Percentiles rank a stretch among this genome's conserved stretches.
These are phyloP conservation scores for Lathamus discolor DNA, from an alignment of 2,113 vertebrate genomes.

Conservation along the genomic window DNA sequence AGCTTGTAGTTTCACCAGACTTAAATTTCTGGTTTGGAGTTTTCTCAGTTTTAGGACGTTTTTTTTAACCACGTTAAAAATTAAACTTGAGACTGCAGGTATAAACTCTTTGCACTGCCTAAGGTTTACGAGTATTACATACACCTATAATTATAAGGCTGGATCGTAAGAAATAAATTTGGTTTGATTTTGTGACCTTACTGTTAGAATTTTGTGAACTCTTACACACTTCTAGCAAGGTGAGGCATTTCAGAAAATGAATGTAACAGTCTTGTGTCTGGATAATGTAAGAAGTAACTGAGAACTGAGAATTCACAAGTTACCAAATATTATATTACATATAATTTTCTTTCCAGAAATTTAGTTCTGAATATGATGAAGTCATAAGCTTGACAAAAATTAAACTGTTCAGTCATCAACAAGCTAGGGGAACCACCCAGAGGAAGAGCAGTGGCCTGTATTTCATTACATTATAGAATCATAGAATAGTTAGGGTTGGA, in stretches of 20 bases:
- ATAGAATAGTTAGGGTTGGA: too few species aligned
- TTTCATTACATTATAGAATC: neutral
- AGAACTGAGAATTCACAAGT: neutral
- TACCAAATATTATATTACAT: neutral
- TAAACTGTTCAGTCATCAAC: neutral
- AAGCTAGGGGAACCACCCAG: neutral
- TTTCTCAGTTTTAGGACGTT: neutral
- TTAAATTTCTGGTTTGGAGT: neutral
- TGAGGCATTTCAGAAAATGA: neutral
- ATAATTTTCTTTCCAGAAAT: neutral
- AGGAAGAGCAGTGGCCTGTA: neutral
- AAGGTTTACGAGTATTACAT: neutral
- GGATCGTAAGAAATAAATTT: neutral
- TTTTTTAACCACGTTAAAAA: neutral
- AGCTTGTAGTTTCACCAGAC: slow-evolving; percentile 3
- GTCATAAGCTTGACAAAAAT: neutral
- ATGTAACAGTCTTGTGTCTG: neutral
- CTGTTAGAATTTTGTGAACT: neutral
- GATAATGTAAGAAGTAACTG: neutral
- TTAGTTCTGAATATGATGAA: neutral
- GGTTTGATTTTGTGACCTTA: neutral
- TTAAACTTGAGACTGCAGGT: neutral
- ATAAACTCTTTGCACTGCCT: neutral
- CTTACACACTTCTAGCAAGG: neutral
- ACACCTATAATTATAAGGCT: neutral